Evolutionary conservation across 2,113 vertebrate genomes (phyloP).

Genomic region (Otolemur garnettii): DNA sequence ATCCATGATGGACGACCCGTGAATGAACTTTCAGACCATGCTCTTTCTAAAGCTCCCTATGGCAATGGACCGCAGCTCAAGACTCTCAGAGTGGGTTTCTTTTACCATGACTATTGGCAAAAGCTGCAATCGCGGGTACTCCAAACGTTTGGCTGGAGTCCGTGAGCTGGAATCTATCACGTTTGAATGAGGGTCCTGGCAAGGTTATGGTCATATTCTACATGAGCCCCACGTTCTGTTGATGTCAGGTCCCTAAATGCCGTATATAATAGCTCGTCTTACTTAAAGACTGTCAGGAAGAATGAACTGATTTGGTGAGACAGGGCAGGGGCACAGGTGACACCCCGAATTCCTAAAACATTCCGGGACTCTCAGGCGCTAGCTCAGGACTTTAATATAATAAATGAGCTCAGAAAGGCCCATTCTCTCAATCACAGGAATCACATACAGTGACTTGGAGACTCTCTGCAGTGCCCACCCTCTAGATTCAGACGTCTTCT

Average conservation of each 20-base stretch:
- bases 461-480: background rate
- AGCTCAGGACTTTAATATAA: background rate
- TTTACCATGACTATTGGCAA: conserved; percentile 75
- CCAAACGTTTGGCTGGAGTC: conserved; percentile 50
- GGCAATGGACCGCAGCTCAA: conserved; percentile 62
- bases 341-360: background rate
- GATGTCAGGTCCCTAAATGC: conserved; percentile 6
- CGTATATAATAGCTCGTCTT: background rate
- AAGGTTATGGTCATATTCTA: background rate
- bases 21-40: conserved; percentile 72
- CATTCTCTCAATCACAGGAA: background rate
- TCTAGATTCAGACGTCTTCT: background rate
- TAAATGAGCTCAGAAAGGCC: background rate
- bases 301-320: conserved; percentile 4
- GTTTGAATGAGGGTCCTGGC: conserved; percentile 15
- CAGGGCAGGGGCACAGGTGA: too few species aligned
- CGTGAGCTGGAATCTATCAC: conserved; percentile 77
- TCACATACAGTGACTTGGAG: background rate
- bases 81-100: conserved; percentile 61
- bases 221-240: background rate
- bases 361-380: background rate
- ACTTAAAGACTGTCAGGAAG: conserved; percentile 35
- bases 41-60: conserved; percentile 64
- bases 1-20: conserved; percentile 68
- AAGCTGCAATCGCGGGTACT: background rate